phyloP scores from a whole-genome alignment of 1,140 invertebrate species.

The Odontomachus brunneus region DNA sequence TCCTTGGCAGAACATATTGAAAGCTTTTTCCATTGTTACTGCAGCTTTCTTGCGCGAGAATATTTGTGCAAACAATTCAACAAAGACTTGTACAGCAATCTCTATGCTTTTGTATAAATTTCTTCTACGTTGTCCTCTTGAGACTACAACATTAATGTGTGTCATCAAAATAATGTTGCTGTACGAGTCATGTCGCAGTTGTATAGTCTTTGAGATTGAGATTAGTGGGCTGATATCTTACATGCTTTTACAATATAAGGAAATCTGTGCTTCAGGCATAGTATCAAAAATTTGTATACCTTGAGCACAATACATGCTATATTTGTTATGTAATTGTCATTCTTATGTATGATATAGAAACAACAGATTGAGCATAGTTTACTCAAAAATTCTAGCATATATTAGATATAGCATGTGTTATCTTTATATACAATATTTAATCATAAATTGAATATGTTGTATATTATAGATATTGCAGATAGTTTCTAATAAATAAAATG shows the following conservation, averaged over 20 bases:
- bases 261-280: not conserved
- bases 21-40: slow-evolving; percentile 56
- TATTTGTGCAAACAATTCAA: not conserved
- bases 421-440: not conserved
- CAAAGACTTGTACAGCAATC: not conserved
- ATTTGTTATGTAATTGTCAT: slow-evolving; percentile 65
- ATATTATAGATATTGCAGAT: not conserved
- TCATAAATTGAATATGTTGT: not conserved
- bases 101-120: not conserved
- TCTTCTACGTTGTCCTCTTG: not conserved
- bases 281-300: not conserved
- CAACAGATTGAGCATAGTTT: not conserved
- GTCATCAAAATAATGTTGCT: slow-evolving; percentile 23
- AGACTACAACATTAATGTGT: slow-evolving; percentile 11
- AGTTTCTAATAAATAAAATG: not conserved
- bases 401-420: not conserved
- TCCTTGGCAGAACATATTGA: slow-evolving; percentile 70
- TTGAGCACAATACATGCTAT: not conserved
- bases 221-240: not conserved
- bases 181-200: not conserved
- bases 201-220: slow-evolving; percentile 8
- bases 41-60: not conserved
- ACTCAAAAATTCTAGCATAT: not conserved
- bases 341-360: slow-evolving; percentile 8
- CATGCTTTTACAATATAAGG: not conserved